Conservation (phyloP, 2,888 invertebrate genomes). For the Volucella bombylans region DNA sequence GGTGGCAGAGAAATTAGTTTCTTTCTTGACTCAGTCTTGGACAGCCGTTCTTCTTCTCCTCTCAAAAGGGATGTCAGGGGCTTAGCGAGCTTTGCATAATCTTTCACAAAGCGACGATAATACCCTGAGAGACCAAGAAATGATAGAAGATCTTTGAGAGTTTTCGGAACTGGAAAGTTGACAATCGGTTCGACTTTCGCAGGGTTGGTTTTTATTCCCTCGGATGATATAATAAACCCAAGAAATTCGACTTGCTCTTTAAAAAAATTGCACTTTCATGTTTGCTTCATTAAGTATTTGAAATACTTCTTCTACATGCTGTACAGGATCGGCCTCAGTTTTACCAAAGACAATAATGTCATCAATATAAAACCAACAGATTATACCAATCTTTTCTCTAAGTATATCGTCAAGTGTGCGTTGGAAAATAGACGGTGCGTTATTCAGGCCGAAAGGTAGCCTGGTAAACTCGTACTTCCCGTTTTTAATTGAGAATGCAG, state of each 20-base stretch:
- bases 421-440: no score
- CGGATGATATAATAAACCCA: slow-evolving; percentile 49
- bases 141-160: slow-evolving; percentile 60
- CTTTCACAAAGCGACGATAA: slow-evolving; percentile 63
- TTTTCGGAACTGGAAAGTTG: slow-evolving; percentile 58
- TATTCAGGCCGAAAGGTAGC: no score
- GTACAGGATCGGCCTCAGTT: no score
- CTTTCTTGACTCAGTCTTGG: slow-evolving; percentile 51
- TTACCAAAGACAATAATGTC: no score
- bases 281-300: no score
- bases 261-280: slow-evolving; percentile 15
- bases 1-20: slow-evolving; percentile 6
- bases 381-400: no score
- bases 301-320: no score
- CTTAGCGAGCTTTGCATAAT: slow-evolving; percentile 49
- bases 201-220: slow-evolving; percentile 59
- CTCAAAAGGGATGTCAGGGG: slow-evolving; percentile 66
- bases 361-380: no score
- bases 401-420: no score
- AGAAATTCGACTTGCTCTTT: slow-evolving; percentile 58
- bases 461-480: no score
- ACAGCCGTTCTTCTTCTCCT: slow-evolving; percentile 50
- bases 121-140: slow-evolving; percentile 67
- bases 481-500: no score
- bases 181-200: slow-evolving; percentile 59